Evolutionary conservation across 2,113 vertebrate genomes (phyloP).

Genomic region (Cebus imitator): DNA sequence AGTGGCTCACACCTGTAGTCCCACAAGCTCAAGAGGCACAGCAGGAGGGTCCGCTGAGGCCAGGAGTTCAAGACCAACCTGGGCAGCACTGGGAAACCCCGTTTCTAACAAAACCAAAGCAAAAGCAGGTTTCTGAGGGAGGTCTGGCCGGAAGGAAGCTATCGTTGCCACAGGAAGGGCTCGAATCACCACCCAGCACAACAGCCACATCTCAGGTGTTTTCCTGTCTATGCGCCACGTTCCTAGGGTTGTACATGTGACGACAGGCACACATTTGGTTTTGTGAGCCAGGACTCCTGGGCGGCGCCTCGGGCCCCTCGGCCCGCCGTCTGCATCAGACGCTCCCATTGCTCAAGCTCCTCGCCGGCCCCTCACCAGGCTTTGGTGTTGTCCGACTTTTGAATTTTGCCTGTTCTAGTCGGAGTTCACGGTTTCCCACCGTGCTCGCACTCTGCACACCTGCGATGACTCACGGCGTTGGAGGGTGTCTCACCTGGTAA

Average conservation of each 20-base stretch:
- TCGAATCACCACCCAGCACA: fast-evolving
- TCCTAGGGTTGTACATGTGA: background rate
- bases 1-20: too few relatives aligned
- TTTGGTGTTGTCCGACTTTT: too few relatives aligned
- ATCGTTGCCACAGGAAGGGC: background rate
- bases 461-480: fast-evolving
- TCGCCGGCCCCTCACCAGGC: too few relatives aligned
- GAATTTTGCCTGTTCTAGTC: background rate
- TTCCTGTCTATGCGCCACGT: fast-evolving
- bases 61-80: too few relatives aligned
- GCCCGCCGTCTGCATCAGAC: too few relatives aligned
- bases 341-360: background rate
- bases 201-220: background rate
- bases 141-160: background rate
- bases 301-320: too few relatives aligned
- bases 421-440: background rate
- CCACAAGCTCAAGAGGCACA: too few relatives aligned
- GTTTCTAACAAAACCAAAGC: too few relatives aligned
- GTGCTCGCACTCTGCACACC: too few relatives aligned
- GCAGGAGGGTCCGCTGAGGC: too few relatives aligned
- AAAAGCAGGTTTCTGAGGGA: background rate
- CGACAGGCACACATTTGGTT: fast-evolving
- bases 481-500: fast-evolving
- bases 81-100: too few relatives aligned
- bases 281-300: background rate